phyloP scores from a whole-genome alignment of 1,140 invertebrate species.

The Drosophila cardini region DNA sequence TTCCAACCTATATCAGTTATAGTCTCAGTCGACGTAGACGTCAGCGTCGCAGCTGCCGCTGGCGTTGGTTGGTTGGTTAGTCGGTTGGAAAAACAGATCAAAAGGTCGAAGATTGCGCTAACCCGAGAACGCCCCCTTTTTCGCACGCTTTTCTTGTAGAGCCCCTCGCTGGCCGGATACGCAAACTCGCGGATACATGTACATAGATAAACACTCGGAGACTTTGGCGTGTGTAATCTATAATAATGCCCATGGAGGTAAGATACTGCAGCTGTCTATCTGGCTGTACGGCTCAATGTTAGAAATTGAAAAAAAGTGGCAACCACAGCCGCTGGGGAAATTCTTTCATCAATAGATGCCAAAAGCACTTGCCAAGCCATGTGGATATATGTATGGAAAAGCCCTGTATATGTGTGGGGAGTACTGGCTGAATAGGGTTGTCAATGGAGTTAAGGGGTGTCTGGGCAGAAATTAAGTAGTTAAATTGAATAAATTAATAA shows the following conservation, averaged over 20 bases:
- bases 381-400: too few species aligned
- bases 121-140: slow-evolving; percentile 78
- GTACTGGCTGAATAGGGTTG: too few species aligned
- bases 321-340: slow-evolving; percentile 63
- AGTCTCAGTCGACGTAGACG: slow-evolving; percentile 10
- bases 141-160: slow-evolving; percentile 64
- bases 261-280: slow-evolving; percentile 29
- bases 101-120: slow-evolving; percentile 81
- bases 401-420: too few species aligned
- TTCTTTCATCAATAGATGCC: slow-evolving; percentile 71
- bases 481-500: too few species aligned
- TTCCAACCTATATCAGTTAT: slow-evolving; percentile 47
- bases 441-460: too few species aligned
- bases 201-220: slow-evolving; percentile 57
- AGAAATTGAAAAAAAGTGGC: slow-evolving; percentile 73
- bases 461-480: too few species aligned
- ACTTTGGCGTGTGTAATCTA: slow-evolving; percentile 55
- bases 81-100: slow-evolving; percentile 73
- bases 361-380: neutral
- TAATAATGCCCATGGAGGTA: slow-evolving; percentile 48
- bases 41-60: slow-evolving; percentile 32
- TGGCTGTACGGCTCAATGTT: slow-evolving; percentile 20
- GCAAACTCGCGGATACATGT: slow-evolving; percentile 44
- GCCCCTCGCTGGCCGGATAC: slow-evolving; percentile 67
- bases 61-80: slow-evolving; percentile 40